Percentiles rank a stretch among this genome's conserved stretches.
phyloP scores from a whole-genome alignment of 2,888 invertebrate species.

The Cheilosia vulpina region DNA sequence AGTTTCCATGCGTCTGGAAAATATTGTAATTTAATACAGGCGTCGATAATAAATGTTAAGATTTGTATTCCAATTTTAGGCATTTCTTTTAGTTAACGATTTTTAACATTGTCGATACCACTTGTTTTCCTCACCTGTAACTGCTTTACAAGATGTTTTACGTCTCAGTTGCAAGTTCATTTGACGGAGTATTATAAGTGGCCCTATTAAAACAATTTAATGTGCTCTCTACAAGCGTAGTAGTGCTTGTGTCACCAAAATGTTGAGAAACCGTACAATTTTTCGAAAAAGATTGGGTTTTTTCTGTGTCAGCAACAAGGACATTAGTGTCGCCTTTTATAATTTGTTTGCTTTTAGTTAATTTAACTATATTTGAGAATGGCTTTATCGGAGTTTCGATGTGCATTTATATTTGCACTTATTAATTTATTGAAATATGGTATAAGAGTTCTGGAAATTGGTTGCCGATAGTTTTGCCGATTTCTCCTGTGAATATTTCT shows the following conservation, averaged over 20 bases:
- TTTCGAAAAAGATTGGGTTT: neutral
- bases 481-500: too few species aligned
- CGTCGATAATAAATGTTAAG: constrained; percentile 10
- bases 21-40: too few species aligned
- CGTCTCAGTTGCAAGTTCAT: neutral
- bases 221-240: neutral
- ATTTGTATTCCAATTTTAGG: too few species aligned
- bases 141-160: neutral
- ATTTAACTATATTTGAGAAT: neutral
- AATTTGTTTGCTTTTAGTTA: neutral
- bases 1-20: constrained; percentile 15
- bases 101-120: too few species aligned
- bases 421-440: neutral
- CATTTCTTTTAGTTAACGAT: too few species aligned
- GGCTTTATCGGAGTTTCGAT: too few species aligned
- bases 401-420: constrained; percentile 4
- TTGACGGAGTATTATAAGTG: neutral
- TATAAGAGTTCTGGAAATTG: too few species aligned
- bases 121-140: too few species aligned
- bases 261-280: constrained; percentile 5
- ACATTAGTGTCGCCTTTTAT: neutral
- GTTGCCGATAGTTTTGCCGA: too few species aligned
- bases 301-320: neutral
- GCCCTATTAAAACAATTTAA: neutral
- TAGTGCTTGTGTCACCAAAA: constrained; percentile 6